Evolutionary conservation across 2,113 vertebrate species (phyloP).

Genomic region (Amazona vittata): DNA sequence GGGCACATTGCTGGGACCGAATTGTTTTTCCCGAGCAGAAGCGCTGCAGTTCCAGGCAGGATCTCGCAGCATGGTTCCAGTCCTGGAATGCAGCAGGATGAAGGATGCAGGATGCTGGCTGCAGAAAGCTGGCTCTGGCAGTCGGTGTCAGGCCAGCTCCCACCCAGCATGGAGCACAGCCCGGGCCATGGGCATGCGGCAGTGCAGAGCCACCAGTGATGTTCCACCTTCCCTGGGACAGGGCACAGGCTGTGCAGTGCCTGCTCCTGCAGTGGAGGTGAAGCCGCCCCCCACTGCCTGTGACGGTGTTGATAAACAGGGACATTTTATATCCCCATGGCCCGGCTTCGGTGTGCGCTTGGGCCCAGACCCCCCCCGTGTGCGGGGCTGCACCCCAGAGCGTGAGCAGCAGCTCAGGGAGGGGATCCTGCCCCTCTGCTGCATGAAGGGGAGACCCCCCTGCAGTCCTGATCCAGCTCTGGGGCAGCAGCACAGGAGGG

Average conservation of each 20-base stretch:
- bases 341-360: not conserved
- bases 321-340: not conserved
- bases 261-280: accelerated
- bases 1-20: accelerated
- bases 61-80: not conserved
- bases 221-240: not conserved
- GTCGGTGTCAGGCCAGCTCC: not conserved
- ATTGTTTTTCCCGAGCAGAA: not conserved
- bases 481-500: not conserved
- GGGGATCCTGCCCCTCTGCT: not conserved
- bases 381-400: not conserved
- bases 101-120: not conserved
- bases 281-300: not conserved
- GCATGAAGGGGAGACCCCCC: too few species aligned
- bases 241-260: not conserved
- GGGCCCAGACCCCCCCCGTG: not conserved
- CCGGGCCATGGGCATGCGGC: not conserved
- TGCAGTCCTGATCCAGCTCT: not conserved
- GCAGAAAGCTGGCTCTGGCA: not conserved
- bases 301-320: too few species aligned
- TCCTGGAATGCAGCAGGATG: accelerated
- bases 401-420: not conserved
- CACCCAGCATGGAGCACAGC: not conserved
- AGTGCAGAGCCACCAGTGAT: not conserved
- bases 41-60: accelerated